phyloP scores from a whole-genome alignment of 23 tunicate genomes.

The Styela clava region DNA sequence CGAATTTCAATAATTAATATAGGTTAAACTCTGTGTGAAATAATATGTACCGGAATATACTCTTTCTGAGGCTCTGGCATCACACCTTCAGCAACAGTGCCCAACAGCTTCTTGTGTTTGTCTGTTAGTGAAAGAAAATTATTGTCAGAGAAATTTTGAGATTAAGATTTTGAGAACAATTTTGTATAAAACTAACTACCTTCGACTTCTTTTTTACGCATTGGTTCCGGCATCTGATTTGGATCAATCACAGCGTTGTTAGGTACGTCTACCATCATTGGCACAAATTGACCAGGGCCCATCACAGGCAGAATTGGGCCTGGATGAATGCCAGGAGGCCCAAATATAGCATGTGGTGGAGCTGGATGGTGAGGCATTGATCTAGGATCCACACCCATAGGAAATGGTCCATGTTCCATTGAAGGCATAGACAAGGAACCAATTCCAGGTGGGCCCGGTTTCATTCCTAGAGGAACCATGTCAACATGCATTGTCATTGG shows the following conservation, averaged over 20 bases:
- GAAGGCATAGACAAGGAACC: neutral
- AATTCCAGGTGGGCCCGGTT: neutral
- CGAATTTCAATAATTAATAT: too few relatives aligned
- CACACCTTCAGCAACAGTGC: neutral
- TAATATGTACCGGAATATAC: neutral
- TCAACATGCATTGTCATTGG: neutral
- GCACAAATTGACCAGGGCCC: neutral
- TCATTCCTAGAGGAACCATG: neutral
- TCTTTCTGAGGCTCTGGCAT: neutral
- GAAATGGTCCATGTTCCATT: slow-evolving; percentile 5
- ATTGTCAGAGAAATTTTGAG: neutral
- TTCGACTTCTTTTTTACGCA: neutral
- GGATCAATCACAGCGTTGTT: neutral
- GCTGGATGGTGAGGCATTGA: neutral
- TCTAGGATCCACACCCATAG: neutral
- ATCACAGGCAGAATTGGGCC: neutral
- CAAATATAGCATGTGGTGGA: neutral
- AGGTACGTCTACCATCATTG: neutral
- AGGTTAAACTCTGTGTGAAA: too few relatives aligned
- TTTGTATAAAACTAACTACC: neutral
- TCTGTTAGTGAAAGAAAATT: too few relatives aligned
- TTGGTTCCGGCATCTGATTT: neutral
- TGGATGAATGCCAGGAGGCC: neutral
- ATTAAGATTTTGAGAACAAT: too few relatives aligned
- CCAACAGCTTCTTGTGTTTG: too few relatives aligned